Base-by-base conservation (phyloP, 2,888 invertebrate species). In the Calameuta filiformis region DNA sequence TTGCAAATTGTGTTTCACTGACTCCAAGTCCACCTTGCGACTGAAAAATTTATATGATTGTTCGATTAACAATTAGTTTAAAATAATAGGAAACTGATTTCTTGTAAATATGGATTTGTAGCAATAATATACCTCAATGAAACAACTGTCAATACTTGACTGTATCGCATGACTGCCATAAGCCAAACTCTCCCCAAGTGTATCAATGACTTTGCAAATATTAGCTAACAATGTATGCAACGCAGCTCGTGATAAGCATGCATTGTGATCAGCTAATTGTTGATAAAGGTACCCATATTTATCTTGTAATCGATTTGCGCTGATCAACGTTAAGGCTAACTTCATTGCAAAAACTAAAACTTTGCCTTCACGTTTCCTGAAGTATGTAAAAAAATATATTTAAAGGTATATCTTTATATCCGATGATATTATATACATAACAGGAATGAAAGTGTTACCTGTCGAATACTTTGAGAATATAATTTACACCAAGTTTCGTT, bases 201-300 rank as follows among this genome's bases (percentile, higher is more conserved):
- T 94, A 82, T 93, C 92, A 86, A 94, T 91, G 90, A 94, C 85
- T 92, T 94, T 92, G 12, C 94, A 93, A 35, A 96, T 92, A 89
- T 95, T 94, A 31, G 93, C 92, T 80, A 97, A 90, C 76, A 96
- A 90, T 0, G 93, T 92, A 4, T 94, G 93, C 75, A 97, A 91
- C 56, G 94, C 92, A 76, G 94, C 93, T 75, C 94, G 93, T 0
- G 95, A 94, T 73, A 96, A 93, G 83, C 95, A 96, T 68, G 95
- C 95, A 87, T 96, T 96, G 86, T 96, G 95, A 89, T 96, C 96
- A 1, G 95, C 94, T 85, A 95, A 93, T 85, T 95, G 94, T 85
- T 94, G 93, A 87, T 96, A 96, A 75, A 96, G 92, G 75, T 95
- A 96, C 80, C 93, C 93, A 84, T 94, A 94, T 85, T 94, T 94